Evolutionary conservation across 2,113 vertebrate species (phyloP), one percentile per base, ranked within the genome.

Genomic region (Jacana jacana): DNA sequence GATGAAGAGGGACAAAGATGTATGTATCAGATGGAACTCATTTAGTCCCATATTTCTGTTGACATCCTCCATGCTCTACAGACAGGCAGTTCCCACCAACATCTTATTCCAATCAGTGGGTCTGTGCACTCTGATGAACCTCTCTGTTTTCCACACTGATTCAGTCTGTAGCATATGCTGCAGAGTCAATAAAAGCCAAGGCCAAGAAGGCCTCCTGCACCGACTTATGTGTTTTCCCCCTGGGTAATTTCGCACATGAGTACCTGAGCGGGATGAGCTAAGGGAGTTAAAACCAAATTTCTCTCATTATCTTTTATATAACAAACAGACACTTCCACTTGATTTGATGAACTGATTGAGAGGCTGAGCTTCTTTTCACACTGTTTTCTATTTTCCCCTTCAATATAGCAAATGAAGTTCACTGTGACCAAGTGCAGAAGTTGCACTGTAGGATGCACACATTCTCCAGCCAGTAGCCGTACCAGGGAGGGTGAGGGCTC

Each of bases 171-270:
- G 81, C 83, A 71, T 66, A 78, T 2, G 2, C 49, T 93, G 61
- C 88, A 88, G 28, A 95, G 66, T 88, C 72, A 72, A 84, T 97
- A 88, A 95, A 84, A 91, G 66, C 57, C 57, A 48, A 95, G 69
- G 79, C 84, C 88, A 91, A n/a, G 10, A 88, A 69, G 42, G 46
- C 60, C 31, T 96, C 85, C 88, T 91, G 92, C 89, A 89, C 33
- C 25, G 37, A 60, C 81, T 96, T 90, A 55, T 6, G 27, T 58
- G 64, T 95, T 81, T 96, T 55, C 69, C 78, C 78, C 61, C 66
- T 81, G 92, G 76, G 94, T 96, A 93, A 97, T 97, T 98, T 97
- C 97, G 97, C 96, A 97, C 87, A 77, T 79, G 93, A 97, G 75
- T 79, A 93, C 87, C 78, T 96, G 87, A 96, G 82, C 24, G 8